phyloP scores from a whole-genome alignment of 2,113 vertebrate species.

The Petroica traversi region DNA sequence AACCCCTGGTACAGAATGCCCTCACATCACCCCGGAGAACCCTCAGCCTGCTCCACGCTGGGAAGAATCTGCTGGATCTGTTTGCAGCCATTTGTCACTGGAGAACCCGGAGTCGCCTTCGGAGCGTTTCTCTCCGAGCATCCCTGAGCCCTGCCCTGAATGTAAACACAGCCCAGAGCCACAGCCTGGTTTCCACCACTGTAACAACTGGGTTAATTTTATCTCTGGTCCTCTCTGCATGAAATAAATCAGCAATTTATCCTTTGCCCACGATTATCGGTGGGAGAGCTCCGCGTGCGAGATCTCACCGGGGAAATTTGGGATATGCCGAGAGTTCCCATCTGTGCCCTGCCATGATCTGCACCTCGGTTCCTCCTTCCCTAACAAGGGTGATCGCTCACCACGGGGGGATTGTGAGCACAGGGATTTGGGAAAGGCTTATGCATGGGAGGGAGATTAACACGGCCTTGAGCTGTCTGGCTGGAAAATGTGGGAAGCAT shows the following conservation, averaged over 20 bases:
- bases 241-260: neutral
- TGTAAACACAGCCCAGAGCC: neutral
- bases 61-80: conserved; percentile 25
- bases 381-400: neutral
- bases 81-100: conserved; percentile 39
- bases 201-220: neutral
- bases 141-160: neutral
- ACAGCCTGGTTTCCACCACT: neutral
- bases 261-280: neutral
- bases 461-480: neutral
- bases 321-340: neutral
- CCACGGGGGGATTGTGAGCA: neutral
- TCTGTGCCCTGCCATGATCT: neutral
- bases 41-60: neutral
- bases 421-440: conserved; percentile 28
- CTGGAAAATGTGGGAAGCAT: neutral
- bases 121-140: neutral
- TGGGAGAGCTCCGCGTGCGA: neutral
- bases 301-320: neutral
- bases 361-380: neutral
- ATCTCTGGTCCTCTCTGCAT: neutral
- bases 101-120: conserved; percentile 30
- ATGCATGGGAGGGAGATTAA: conserved; percentile 39
- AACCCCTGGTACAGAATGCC: neutral
- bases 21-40: neutral